These are phyloP conservation scores for Crenichthys baileyi DNA, from an alignment of 2,797 vertebrate genomes.

Conservation along the genomic window DNA sequence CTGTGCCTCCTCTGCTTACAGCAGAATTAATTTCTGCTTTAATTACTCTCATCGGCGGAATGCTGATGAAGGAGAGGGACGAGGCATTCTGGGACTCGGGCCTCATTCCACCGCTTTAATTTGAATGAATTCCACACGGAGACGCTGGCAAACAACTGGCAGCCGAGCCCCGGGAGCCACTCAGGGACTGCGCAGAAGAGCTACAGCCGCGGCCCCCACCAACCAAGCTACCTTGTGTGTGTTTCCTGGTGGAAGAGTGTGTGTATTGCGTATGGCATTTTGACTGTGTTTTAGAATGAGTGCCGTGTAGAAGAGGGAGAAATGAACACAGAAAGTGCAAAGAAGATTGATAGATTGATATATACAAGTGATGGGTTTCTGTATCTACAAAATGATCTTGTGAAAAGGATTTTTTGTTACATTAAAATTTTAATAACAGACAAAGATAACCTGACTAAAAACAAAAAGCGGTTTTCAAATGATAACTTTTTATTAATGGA, in stretches of 20 bases:
- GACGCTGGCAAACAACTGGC: constrained; percentile 99
- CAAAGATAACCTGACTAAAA: background rate
- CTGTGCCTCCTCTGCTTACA: constrained; percentile 99
- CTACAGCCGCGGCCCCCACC: constrained; percentile 80
- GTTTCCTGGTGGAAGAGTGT: constrained; percentile 43
- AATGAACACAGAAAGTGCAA: constrained; percentile 53
- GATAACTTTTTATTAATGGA: background rate
- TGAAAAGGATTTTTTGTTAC: background rate
- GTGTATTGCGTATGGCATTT: constrained; percentile 38
- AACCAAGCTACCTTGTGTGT: constrained; percentile 63
- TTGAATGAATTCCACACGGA: constrained; percentile 99
- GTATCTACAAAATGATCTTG: constrained; percentile 14
- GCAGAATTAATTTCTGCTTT: constrained; percentile 99
- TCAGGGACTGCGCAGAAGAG: constrained; percentile 86
- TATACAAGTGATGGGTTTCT: constrained; percentile 38
- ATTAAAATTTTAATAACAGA: background rate
- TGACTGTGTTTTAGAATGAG: constrained; percentile 48
- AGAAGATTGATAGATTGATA: constrained; percentile 46
- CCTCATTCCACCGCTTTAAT: constrained; percentile 99
- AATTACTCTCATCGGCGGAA: constrained; percentile 99
- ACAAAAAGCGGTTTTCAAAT: background rate
- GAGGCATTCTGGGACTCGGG: constrained; percentile 99
- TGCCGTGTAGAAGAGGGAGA: constrained; percentile 43
- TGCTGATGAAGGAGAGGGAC: constrained; percentile 99
- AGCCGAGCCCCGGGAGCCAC: constrained; percentile 96